These are phyloP conservation scores for Rhinoraja longicauda DNA, from an alignment of 2,797 vertebrate genomes.

Conservation along the genomic window DNA sequence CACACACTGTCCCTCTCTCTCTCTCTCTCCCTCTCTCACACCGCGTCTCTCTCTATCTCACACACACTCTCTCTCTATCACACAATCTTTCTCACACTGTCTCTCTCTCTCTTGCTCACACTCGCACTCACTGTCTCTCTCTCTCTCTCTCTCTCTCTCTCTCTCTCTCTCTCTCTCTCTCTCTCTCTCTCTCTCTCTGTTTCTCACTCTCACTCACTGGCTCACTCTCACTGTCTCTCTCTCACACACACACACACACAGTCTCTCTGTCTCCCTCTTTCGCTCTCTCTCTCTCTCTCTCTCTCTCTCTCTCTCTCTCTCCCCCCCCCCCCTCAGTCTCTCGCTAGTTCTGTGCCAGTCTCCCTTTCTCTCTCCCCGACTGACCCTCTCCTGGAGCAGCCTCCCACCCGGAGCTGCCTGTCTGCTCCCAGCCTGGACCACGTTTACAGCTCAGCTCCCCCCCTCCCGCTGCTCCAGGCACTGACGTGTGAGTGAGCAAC, in stretches of 20 bases:
- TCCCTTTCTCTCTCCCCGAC: not conserved
- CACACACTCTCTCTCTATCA: not conserved
- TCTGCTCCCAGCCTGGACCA: constrained; percentile 40
- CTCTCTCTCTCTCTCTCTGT: no score
- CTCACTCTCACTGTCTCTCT: no score
- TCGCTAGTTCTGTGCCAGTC: not conserved
- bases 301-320: not conserved
- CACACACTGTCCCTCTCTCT: not conserved
- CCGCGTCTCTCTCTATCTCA: not conserved
- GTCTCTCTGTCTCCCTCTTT: rapidly evolving
- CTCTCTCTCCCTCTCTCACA: not conserved
- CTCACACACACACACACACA: not conserved
- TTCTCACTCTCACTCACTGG: no score
- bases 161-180: not conserved
- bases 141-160: no score
- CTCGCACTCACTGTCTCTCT: no score
- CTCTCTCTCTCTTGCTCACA: not conserved
- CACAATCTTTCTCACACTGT: not conserved
- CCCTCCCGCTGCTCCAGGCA: not conserved
- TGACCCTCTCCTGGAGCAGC: not conserved
- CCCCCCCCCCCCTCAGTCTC: not conserved
- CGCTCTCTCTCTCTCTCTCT: not conserved
- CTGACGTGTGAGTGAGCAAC: constrained; percentile 38
- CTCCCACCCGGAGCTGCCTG: not conserved
- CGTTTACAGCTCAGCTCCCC: constrained; percentile 46